Evolutionary conservation across 2,113 vertebrate genomes (phyloP).

Genomic region (Microcebus griseorufus): DNA sequence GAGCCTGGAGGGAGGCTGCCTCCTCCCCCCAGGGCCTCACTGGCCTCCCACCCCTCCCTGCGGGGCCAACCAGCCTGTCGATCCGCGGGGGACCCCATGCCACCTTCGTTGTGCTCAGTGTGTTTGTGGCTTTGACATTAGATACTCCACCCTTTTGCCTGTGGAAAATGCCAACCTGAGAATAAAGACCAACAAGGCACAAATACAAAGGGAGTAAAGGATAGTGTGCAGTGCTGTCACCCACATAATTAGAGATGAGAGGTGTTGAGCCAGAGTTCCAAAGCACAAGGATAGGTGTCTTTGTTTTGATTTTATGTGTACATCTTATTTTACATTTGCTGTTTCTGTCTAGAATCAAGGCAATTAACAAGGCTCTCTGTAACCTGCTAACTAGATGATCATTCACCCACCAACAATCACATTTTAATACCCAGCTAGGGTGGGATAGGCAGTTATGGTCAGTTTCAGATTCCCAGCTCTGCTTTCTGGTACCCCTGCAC

Average conservation of each 20-base stretch:
- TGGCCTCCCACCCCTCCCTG: neutral
- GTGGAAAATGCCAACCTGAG: neutral
- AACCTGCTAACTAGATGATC: neutral
- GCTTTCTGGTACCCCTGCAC: accelerated
- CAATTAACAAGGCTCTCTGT: neutral
- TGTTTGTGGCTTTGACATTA: neutral
- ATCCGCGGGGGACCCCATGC: neutral
- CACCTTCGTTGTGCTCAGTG: accelerated
- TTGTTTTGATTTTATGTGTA: neutral
- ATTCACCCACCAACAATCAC: neutral
- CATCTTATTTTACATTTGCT: neutral
- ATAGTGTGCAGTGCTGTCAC: accelerated
- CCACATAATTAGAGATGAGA: neutral
- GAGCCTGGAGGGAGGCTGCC: neutral
- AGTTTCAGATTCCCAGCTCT: neutral
- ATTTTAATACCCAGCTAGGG: neutral
- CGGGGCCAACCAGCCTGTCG: accelerated
- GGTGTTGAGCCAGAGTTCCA: accelerated
- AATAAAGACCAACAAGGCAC: neutral
- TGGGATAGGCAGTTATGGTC: accelerated
- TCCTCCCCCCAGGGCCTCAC: neutral
- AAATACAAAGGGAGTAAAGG: neutral
- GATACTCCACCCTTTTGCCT: neutral
- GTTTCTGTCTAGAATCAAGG: neutral
- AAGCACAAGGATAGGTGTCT: neutral